Conservation (phyloP, 2,797 vertebrate species). For the Ctenopoma kingsleyae region DNA sequence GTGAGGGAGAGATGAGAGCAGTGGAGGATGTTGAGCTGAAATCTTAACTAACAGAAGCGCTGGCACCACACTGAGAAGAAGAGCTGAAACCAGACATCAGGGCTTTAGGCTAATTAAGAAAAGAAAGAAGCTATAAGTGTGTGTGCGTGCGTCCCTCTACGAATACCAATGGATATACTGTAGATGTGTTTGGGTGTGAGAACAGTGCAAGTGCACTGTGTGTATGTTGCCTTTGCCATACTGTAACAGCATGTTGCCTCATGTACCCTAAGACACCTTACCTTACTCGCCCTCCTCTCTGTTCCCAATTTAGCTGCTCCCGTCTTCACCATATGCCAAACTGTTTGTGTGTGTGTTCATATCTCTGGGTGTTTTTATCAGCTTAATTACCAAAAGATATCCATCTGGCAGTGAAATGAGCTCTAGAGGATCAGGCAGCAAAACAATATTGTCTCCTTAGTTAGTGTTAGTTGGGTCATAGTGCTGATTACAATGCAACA, state of each 20-base stretch:
- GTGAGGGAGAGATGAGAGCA: constrained; percentile 48
- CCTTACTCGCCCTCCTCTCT: not conserved
- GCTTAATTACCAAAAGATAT: constrained; percentile 60
- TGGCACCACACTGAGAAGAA: constrained; percentile 58
- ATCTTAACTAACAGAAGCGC: constrained; percentile 70
- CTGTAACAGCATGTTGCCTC: not conserved
- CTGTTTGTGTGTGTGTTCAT: constrained; percentile 13
- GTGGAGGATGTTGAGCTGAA: constrained; percentile 66
- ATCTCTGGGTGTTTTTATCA: constrained; percentile 28
- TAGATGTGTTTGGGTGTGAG: constrained; percentile 2
- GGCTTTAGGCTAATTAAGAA: constrained; percentile 71
- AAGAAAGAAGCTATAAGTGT: constrained; percentile 40
- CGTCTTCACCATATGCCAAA: constrained; percentile 8
- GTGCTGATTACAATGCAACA: constrained; percentile 40
- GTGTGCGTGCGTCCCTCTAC: not conserved
- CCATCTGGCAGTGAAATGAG: constrained; percentile 54
- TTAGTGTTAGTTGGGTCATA: constrained; percentile 33
- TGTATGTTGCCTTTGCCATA: not conserved
- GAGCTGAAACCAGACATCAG: constrained; percentile 64
- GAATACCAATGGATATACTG: not conserved
- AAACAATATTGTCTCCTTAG: constrained; percentile 42
- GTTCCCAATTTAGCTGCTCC: constrained; percentile 16
- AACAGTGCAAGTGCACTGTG: not conserved
- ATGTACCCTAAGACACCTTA: not conserved
- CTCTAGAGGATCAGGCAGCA: constrained; percentile 45